These are phyloP conservation scores for Baronia brevicornis DNA, from an alignment of 2,888 invertebrate species.

Conservation along the genomic window DNA sequence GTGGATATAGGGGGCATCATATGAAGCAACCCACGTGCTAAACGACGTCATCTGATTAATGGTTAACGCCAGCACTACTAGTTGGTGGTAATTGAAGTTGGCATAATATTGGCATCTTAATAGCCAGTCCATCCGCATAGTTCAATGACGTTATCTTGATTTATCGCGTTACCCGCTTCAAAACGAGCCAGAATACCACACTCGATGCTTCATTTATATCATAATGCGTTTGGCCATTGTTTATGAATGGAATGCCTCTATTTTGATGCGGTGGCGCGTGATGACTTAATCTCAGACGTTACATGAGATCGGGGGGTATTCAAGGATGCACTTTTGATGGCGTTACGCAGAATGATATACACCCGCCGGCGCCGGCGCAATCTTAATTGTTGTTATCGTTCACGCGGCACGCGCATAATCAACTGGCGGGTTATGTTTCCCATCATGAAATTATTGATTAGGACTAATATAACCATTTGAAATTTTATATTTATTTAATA, in stretches of 20 bases:
- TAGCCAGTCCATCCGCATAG: slow-evolving; percentile 59
- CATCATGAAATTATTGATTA: neutral
- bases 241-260: slow-evolving; percentile 58
- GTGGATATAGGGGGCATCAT: no score
- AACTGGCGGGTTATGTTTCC: slow-evolving; percentile 2
- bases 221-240: slow-evolving; percentile 55
- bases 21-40: slow-evolving; percentile 42
- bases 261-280: slow-evolving; percentile 54
- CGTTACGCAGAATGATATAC: slow-evolving; percentile 36
- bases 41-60: slow-evolving; percentile 34
- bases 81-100: slow-evolving; percentile 51
- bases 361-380: slow-evolving; percentile 30
- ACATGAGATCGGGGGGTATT: slow-evolving; percentile 43
- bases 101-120: slow-evolving; percentile 63
- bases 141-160: slow-evolving; percentile 59
- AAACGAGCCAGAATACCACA: slow-evolving; percentile 42
- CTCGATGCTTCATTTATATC: slow-evolving; percentile 42
- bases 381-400: slow-evolving; percentile 8
- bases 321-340: slow-evolving; percentile 49
- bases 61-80: slow-evolving; percentile 43
- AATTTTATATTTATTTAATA: no score
- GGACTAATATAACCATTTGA: no score
- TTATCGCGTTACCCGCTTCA: slow-evolving; percentile 47
- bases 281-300: slow-evolving; percentile 42
- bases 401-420: slow-evolving; percentile 4